A percentile compares a stretch with the other conserved stretches of the same genome.
Evolutionary conservation across 2,113 vertebrate species (phyloP).

Genomic region (Hystrix cristata): DNA sequence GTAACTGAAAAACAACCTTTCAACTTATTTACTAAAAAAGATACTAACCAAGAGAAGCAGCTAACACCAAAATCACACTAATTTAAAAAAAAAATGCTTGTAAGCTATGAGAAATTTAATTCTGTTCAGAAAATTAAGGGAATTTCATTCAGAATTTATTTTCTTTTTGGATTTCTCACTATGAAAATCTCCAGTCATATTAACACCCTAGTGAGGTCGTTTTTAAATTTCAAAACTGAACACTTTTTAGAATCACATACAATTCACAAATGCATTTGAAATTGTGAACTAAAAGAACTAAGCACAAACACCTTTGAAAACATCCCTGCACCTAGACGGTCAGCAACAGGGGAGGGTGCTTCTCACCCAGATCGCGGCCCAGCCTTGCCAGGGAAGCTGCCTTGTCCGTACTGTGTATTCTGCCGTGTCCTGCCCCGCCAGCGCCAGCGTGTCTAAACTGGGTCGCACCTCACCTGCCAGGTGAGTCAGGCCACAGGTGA

Average conservation of each 20-base stretch:
- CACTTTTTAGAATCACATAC: neutral
- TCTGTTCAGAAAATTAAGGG: neutral
- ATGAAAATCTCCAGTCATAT: neutral
- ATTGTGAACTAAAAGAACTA: neutral
- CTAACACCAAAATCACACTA: neutral
- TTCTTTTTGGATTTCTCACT: neutral
- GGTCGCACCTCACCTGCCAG: neutral
- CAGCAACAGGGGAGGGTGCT: neutral
- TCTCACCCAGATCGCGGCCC: neutral
- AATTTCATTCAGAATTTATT: neutral
- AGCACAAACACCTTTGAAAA: neutral
- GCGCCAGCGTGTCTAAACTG: neutral
- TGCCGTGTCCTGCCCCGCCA: too few species aligned
- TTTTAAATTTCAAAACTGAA: neutral
- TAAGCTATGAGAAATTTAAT: neutral
- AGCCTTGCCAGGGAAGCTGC: neutral
- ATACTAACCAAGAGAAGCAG: neutral
- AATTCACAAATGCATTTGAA: neutral
- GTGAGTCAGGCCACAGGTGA: neutral
- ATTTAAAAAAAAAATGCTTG: neutral
- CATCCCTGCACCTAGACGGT: neutral
- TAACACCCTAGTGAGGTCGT: neutral
- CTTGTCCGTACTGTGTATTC: neutral
- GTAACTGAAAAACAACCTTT: neutral
- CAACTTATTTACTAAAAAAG: neutral